phyloP scores from a whole-genome alignment of 2,888 invertebrate genomes.

The Polylopha cassiicola region DNA sequence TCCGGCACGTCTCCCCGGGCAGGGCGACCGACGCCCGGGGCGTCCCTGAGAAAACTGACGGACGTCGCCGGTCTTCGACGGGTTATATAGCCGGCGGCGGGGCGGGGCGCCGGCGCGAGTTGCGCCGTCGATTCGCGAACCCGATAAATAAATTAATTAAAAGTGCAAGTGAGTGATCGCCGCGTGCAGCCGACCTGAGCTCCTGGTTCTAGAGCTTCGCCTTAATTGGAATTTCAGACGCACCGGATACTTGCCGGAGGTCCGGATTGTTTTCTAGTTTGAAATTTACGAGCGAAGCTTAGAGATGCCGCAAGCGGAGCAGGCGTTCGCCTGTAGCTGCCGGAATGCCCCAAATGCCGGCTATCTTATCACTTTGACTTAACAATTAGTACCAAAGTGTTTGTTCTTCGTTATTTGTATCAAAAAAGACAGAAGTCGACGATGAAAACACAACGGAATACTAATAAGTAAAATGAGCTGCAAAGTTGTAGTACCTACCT shows the following conservation, averaged over 20 bases:
- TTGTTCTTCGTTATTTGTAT: too few species aligned
- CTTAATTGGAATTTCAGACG: constrained; percentile 69
- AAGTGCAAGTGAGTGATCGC: constrained; percentile 77
- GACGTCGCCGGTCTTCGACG: constrained; percentile 54
- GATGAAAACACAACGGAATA: too few species aligned
- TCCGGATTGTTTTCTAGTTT: constrained; percentile 48
- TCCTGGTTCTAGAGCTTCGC: constrained; percentile 54
- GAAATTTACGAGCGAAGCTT: constrained; percentile 42
- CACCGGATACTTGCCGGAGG: constrained; percentile 43
- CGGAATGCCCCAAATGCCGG: too few species aligned
- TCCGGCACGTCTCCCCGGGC: constrained; percentile 52
- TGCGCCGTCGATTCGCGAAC: constrained; percentile 75
- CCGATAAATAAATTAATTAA: constrained; percentile 79
- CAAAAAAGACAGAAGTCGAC: too few species aligned
- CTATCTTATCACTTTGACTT: too few species aligned
- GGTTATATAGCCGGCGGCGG: constrained; percentile 57
- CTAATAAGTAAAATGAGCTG: too few species aligned
- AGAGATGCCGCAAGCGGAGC: too few species aligned
- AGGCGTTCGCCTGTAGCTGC: constrained; percentile 13
- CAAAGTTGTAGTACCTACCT: too few species aligned
- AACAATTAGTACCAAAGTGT: too few species aligned
- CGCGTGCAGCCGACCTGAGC: constrained; percentile 59
- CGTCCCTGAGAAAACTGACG: constrained; percentile 71
- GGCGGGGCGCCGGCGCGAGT: constrained; percentile 68
- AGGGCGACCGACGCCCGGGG: constrained; percentile 55